Percentiles rank a stretch among this genome's conserved stretches.
phyloP scores from a whole-genome alignment of 1,140 invertebrate genomes.

The Nixonia krombeini region DNA sequence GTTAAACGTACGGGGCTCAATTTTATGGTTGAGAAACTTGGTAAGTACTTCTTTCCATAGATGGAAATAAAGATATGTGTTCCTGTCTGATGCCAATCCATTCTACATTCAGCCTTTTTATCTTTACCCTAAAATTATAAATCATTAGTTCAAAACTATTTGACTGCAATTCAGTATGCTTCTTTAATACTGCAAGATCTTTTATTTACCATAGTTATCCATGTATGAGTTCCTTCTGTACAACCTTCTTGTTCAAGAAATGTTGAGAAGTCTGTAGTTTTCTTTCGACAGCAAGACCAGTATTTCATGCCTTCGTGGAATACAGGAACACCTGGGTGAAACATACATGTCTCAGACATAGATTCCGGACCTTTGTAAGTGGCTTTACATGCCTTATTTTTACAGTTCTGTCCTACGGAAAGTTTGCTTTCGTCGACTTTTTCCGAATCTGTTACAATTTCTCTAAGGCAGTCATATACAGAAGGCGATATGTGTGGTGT shows the following conservation, averaged over 20 bases:
- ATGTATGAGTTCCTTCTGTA: conserved; percentile 85
- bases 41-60: conserved; percentile 92
- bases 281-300: conserved; percentile 96
- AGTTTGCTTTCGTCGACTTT: conserved; percentile 58
- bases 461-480: conserved; percentile 73
- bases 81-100: conserved; percentile 95
- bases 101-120: conserved; percentile 79
- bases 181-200: not conserved
- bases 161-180: too few species aligned
- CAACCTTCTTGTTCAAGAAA: conserved; percentile 94
- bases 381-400: conserved; percentile 87
- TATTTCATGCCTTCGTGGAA: conserved; percentile 99
- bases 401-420: conserved; percentile 86
- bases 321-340: conserved; percentile 92
- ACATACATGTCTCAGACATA: conserved; percentile 79
- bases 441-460: conserved; percentile 50
- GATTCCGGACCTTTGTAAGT: conserved; percentile 80
- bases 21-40: conserved; percentile 81
- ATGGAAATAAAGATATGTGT: conserved; percentile 86
- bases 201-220: conserved; percentile 81
- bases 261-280: conserved; percentile 92
- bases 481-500: conserved; percentile 75
- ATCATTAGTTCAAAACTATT: conserved; percentile 12
- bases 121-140: conserved; percentile 21
- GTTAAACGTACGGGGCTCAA: conserved; percentile 88